Conservation (phyloP, 1,140 invertebrate genomes). For the Spodoptera frugiperda region DNA sequence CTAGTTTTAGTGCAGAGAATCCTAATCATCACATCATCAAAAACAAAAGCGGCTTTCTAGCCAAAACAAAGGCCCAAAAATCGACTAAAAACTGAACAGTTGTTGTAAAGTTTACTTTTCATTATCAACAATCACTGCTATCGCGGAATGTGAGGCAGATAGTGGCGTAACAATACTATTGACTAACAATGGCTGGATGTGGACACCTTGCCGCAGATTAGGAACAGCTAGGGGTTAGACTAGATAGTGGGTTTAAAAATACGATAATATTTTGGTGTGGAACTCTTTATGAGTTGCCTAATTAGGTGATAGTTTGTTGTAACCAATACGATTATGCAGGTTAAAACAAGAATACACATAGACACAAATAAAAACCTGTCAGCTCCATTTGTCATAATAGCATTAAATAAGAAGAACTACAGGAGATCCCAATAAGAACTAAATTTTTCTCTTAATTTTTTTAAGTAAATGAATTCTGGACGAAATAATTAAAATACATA, state of each 20-base stretch:
- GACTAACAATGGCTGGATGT: constrained; percentile 37
- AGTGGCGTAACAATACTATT: constrained; percentile 35
- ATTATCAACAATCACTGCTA: constrained; percentile 19
- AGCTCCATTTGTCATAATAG: too few species aligned
- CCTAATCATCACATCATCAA: too few species aligned
- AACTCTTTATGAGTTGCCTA: background rate
- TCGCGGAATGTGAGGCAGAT: background rate
- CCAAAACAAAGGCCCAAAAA: too few species aligned
- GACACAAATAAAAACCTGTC: too few species aligned
- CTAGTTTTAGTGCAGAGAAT: too few species aligned
- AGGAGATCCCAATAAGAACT: too few species aligned
- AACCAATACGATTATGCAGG: background rate
- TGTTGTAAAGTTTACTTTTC: background rate
- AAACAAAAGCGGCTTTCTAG: too few species aligned
- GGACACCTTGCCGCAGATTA: background rate
- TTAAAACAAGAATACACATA: too few species aligned
- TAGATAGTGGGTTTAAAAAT: background rate
- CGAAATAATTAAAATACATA: too few species aligned
- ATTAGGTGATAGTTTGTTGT: background rate
- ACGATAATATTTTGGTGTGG: background rate
- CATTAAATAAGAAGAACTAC: too few species aligned
- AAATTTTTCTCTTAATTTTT: too few species aligned
- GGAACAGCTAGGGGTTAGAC: background rate
- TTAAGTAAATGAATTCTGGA: too few species aligned
- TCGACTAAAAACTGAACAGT: background rate